Base-by-base conservation (phyloP, 2,888 invertebrate genomes). In the Andrena fulva region DNA sequence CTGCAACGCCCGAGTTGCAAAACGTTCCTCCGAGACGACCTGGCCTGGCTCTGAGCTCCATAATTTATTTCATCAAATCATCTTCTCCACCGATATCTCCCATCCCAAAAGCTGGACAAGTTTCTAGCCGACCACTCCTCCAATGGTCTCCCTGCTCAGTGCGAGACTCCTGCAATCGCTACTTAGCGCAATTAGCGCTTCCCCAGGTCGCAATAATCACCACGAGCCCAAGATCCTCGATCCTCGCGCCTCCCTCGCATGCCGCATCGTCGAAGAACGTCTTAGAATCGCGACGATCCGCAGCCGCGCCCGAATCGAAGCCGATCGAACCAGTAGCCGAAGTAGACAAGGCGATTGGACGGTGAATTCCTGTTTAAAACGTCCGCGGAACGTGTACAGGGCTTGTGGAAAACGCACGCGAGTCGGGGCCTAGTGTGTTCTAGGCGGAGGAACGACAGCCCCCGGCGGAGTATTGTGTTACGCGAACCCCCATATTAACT, bases 1-100 rank as follows among this genome's bases (percentile, higher is more conserved):
- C 85, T 74, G 74, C 74, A 78, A 73, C 71, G 79, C 71, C 83
- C 85, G 80, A 83, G 84, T 63, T 70, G 70, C 76, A 70, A 77
- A 77, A 54, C 64, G 76, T 31, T 64, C 31, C 50, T 27, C 35
- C 12, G 20, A 24, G 66, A 35, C 31, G 35, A 48, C 24, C 48
- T 29, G 48, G 67, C 29, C 67, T n/a, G 48, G 74, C 48, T 31
- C 24, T 24, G 24, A 56, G 24, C 42, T 42, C 12, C 1, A 12
- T 42, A 42, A 42, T 42, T 4, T 42, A 12, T 12, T 4, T 42
- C 42, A 16, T 42, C 42, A 12, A 42, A 42, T 42, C 42, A 5
- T 42, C 42, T 42, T 42, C 29, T 29, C 29, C 29, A 3, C 29
- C 29, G 4, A 29, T 29, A 29, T 29, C 29, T 4, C 29, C 29